Percentiles rank a stretch among this genome's conserved stretches.
These are phyloP conservation scores for Siphonodentalium dalli DNA, from an alignment of 2,888 invertebrate species.

Conservation along the genomic window DNA sequence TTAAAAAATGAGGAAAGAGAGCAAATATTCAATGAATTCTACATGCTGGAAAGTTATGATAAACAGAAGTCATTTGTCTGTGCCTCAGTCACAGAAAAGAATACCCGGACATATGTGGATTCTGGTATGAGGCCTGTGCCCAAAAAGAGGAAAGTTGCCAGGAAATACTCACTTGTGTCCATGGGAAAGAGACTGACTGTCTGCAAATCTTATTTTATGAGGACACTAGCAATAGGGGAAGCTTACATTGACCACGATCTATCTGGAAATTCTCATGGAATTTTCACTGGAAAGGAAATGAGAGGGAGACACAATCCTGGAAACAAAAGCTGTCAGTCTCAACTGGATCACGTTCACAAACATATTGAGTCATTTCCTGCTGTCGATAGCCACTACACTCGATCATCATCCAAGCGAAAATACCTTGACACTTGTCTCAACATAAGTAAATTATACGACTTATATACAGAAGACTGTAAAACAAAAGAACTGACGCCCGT, in stretches of 20 bases:
- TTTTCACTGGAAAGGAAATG: constrained; percentile 7
- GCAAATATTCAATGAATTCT: constrained; percentile 8
- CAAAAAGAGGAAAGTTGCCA: not conserved
- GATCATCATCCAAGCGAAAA: constrained; percentile 3
- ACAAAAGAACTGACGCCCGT: not conserved
- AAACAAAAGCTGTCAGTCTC: not conserved
- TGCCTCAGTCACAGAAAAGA: not conserved
- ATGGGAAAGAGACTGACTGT: constrained; percentile 3
- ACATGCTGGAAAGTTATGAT: not conserved
- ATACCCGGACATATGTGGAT: not conserved
- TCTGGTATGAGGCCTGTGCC: not conserved
- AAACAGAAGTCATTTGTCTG: constrained; percentile 11
- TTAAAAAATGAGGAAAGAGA: constrained; percentile 11
- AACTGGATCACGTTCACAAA: constrained; percentile 4
- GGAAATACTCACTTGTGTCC: not conserved
- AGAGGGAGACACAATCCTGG: constrained; percentile 3
- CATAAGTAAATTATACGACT: constrained; percentile 3
- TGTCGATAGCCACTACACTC: constrained; percentile 6
- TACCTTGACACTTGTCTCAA: constrained; percentile 8
- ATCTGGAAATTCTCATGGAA: not conserved
- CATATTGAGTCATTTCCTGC: constrained; percentile 14
- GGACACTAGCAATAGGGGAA: constrained; percentile 8
- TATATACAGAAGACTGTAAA: constrained; percentile 6
- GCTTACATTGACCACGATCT: not conserved
- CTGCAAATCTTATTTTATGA: constrained; percentile 6